Evolutionary conservation across 1,140 invertebrate genomes (phyloP).

Genomic region (Gonatopus flavifemur): DNA sequence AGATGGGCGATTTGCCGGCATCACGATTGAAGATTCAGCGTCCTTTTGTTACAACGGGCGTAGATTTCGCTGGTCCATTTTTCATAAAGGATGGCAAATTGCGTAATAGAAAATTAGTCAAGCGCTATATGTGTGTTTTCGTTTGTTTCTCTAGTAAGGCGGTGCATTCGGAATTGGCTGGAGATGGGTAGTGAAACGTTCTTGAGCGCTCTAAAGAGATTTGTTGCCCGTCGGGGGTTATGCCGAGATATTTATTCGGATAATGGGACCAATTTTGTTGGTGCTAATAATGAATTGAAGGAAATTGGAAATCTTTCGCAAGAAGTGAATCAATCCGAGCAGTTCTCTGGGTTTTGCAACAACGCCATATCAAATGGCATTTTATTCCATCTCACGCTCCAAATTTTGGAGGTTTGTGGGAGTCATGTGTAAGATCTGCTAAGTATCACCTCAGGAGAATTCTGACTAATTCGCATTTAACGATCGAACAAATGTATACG

Average conservation of each 20-base stretch:
- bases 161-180: too few species aligned
- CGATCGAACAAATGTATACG: constrained; percentile 20
- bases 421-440: constrained; percentile 19
- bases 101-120: not conserved
- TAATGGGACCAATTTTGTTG: constrained; percentile 20
- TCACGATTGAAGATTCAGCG: constrained; percentile 22
- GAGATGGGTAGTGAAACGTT: constrained; percentile 22
- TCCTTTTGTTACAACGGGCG: constrained; percentile 43
- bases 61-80: constrained; percentile 50
- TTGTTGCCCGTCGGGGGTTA: constrained; percentile 27
- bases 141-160: constrained; percentile 1
- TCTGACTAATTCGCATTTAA: constrained; percentile 13
- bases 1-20: constrained; percentile 44
- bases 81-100: constrained; percentile 24
- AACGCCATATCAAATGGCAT: constrained; percentile 1
- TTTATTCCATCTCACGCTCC: constrained; percentile 20
- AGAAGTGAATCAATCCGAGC: not conserved
- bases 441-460: constrained; percentile 26
- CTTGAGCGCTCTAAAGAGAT: constrained; percentile 20
- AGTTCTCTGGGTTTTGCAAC: not conserved
- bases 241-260: constrained; percentile 48
- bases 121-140: too few species aligned
- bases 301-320: not conserved
- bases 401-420: constrained; percentile 20
- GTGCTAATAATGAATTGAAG: constrained; percentile 7